phyloP scores from a whole-genome alignment of 2,888 invertebrate species.

The Machimus atricapillus region DNA sequence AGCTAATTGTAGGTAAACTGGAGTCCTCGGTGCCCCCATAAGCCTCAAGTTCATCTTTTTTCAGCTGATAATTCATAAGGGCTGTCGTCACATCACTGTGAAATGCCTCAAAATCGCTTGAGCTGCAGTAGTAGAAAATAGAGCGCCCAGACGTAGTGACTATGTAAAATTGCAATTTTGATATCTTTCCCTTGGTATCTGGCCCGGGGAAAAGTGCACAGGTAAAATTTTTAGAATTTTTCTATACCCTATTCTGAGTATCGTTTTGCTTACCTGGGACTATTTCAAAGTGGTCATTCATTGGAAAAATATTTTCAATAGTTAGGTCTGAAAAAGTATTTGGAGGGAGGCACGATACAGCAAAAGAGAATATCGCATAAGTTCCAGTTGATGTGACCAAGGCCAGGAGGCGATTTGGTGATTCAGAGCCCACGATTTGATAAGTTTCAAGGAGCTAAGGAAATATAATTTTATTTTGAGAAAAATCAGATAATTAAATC shows the following conservation, averaged over 20 bases:
- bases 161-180: slow-evolving; percentile 57
- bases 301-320: slow-evolving; percentile 80
- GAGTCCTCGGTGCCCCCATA: neutral
- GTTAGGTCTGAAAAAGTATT: slow-evolving; percentile 78
- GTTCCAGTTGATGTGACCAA: slow-evolving; percentile 58
- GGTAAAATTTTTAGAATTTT: neutral
- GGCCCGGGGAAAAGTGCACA: neutral
- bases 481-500: neutral
- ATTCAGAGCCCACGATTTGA: slow-evolving; percentile 58
- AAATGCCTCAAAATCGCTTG: slow-evolving; percentile 56
- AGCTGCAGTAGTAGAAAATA: slow-evolving; percentile 56
- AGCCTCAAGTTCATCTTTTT: neutral
- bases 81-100: slow-evolving; percentile 52
- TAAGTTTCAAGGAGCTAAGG: slow-evolving; percentile 59
- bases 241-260: no score
- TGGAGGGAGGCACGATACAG: slow-evolving; percentile 65
- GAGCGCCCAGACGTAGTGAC: slow-evolving; percentile 54
- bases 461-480: neutral
- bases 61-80: neutral
- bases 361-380: slow-evolving; percentile 59
- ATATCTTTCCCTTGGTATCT: slow-evolving; percentile 55
- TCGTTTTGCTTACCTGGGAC: slow-evolving; percentile 64
- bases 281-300: slow-evolving; percentile 81
- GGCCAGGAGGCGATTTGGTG: slow-evolving; percentile 56
- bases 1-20: neutral